Base-by-base conservation (phyloP, 1,140 invertebrate genomes). In the Tyrophagus putrescentiae region DNA sequence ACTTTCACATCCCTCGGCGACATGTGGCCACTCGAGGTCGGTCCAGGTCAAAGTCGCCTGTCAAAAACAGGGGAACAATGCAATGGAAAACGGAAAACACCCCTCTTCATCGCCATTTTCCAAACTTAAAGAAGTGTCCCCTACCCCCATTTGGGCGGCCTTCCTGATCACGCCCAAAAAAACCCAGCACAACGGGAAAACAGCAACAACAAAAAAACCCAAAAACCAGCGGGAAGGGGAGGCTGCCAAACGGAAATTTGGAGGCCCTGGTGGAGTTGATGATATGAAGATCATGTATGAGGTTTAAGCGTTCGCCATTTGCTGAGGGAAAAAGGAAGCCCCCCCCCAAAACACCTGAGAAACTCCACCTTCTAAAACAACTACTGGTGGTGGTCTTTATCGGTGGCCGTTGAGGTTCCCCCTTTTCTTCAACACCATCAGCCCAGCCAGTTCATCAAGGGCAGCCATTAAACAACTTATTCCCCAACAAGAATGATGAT, bases 211-310 rank as follows among this genome's bases (percentile, higher is more conserved):
- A 9, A 31, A 48, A 48, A 7, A 6, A n/a, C 13, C 31, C 32
- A 13, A n/a, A n/a, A n/a, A n/a, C n/a, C n/a, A n/a, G n/a, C n/a
- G n/a, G n/a, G n/a, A 34, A 34, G 39, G 13, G 13, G 25, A 31
- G 52, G 52, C n/a, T 54, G 52, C 31, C 52, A 54, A 54, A 54
- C 52, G 4, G 52, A 54, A 13, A 33, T n/a, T n/a, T n/a, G n/a
- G n/a, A n/a, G n/a, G n/a, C n/a, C n/a, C n/a, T n/a, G n/a, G n/a
- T n/a, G n/a, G n/a, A n/a, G n/a, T n/a, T n/a, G n/a, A 33, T 32
- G 25, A 54, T 54, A 13, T n/a, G 25, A 32, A n/a, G 2, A 11
- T 27, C 13, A 27, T 52, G 2, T n/a, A 16, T 25, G 28, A 23
- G 41, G 6, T 42, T 2, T 16, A 4, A 0, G 13, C n/a, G 27